A percentile compares a stretch with the other conserved stretches of the same genome.
These are phyloP conservation scores for Phaenicophaeus curvirostris DNA, from an alignment of 2,797 vertebrate genomes.

Conservation along the genomic window DNA sequence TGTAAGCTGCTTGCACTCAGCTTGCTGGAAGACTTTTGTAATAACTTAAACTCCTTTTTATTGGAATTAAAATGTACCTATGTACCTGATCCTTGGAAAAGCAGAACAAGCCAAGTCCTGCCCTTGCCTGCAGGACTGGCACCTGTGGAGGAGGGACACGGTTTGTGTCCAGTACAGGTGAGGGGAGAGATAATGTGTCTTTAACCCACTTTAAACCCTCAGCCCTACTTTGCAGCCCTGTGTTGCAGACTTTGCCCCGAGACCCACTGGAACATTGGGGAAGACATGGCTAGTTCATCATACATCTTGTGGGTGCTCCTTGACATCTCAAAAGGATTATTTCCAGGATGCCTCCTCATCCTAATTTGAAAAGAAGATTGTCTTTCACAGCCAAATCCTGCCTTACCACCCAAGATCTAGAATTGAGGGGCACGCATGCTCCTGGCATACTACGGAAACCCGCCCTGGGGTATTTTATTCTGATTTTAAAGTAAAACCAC, in stretches of 20 bases:
- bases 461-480: neutral
- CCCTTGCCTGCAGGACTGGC: neutral
- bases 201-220: neutral
- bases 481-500: neutral
- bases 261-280: rapidly evolving
- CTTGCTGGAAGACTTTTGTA: constrained; percentile 6
- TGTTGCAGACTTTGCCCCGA: neutral
- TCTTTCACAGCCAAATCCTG: neutral
- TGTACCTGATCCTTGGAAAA: neutral
- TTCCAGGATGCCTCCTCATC: neutral
- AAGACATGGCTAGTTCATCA: rapidly evolving
- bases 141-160: rapidly evolving
- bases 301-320: neutral
- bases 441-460: rapidly evolving
- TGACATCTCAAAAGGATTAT: rapidly evolving
- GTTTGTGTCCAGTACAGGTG: rapidly evolving
- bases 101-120: neutral
- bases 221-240: too few relatives aligned
- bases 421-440: rapidly evolving
- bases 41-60: neutral
- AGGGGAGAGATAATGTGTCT: neutral
- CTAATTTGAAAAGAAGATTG: neutral
- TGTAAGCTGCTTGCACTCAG: rapidly evolving
- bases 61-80: neutral
- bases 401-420: neutral